Evolutionary conservation across 2,888 invertebrate genomes (phyloP), one percentile per base, ranked within the genome.

Genomic region (Dione vanillae): DNA sequence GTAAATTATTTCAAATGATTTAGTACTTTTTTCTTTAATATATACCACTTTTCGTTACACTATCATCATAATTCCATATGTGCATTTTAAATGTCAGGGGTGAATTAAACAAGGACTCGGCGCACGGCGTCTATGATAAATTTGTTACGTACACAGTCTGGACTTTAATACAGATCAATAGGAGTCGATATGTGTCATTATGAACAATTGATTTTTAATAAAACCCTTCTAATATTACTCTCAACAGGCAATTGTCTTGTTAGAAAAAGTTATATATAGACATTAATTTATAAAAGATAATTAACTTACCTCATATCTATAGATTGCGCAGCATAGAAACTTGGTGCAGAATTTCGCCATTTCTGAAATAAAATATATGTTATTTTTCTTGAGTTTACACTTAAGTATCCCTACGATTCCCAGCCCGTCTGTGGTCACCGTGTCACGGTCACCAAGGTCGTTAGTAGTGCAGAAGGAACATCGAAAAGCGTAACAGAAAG

Each of bases 331-430:
- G 92, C 88, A 79, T 93, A 93, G 82, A 93, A 93, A 77, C 84
- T 87, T 7, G 90, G 92, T 69, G 92, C 90, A 16, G 92, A 92
- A 77, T 92, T 90, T 73, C 93, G 86, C 93, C 93, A 93, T 88
- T 92, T 92, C 93, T 93, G 92, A 75, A 92, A 92, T 75, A 79
- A 79, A 68, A 54, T 67, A 1, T 45, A 7, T 41, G 10, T 58
- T 65, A 59, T 11, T 59, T 65, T 20, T 37, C 12, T 14, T 14
- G 1, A 14, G 14, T 51, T 49, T 7, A 54, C 10, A 19, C 16
- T 40, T 19, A 59, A 20, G 19, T 12, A 27, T 14, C 37, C 41
- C 16, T 37, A 52, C 12, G 14, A 47, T 37, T 19, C 16, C 20
- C 65, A 45, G 47, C 40, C 11, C 47, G 45, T 41, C 61, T 56